These are phyloP conservation scores for Odontothrips loti DNA, from an alignment of 2,888 invertebrate species.

Conservation along the genomic window DNA sequence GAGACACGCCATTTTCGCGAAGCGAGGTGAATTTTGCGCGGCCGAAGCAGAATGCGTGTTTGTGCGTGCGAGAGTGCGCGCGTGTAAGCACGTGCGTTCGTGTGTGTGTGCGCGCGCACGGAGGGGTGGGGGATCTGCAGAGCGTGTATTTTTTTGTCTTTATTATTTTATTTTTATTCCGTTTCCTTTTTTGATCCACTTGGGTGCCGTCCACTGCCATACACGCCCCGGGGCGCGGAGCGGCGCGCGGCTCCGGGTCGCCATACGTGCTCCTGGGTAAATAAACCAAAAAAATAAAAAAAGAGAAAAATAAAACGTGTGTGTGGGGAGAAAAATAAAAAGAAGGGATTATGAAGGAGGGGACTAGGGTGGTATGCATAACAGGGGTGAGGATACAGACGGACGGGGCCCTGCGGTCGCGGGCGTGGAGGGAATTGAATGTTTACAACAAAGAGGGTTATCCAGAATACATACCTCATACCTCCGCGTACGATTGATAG, in stretches of 20 bases:
- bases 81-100: too few relatives aligned
- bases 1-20: not conserved
- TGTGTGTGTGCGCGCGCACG: not conserved
- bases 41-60: not conserved
- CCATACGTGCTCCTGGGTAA: conserved; percentile 20
- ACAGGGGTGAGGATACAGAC: not conserved
- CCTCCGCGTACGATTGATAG: too few relatives aligned
- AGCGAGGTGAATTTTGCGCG: not conserved
- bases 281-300: not conserved
- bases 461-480: too few relatives aligned
- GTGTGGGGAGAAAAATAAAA: not conserved
- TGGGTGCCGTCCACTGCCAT: conserved; percentile 5
- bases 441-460: too few relatives aligned
- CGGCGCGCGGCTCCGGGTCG: not conserved
- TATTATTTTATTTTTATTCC: not conserved
- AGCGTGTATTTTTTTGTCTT: not conserved
- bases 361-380: not conserved
- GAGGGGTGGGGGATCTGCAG: not conserved
- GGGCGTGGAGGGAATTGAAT: too few relatives aligned
- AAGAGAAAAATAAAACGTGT: not conserved
- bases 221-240: conserved; percentile 16
- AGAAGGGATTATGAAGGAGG: conserved; percentile 14
- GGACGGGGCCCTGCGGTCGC: not conserved
- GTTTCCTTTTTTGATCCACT: not conserved
- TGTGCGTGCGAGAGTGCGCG: too few relatives aligned